phyloP scores from a whole-genome alignment of 2,113 vertebrate species.

The Chaetodon trifascialis region DNA sequence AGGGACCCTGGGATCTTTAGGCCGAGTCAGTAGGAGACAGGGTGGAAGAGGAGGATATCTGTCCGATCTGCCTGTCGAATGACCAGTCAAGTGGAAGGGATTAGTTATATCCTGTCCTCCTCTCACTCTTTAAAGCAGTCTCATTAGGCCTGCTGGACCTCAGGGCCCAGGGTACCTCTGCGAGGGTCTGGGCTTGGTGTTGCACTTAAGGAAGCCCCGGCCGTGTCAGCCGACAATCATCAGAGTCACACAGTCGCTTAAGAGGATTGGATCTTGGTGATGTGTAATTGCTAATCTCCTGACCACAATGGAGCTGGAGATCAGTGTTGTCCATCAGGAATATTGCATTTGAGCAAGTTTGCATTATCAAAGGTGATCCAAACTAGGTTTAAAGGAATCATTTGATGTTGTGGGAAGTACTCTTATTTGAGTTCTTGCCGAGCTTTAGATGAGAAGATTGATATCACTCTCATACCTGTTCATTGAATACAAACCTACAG shows the following conservation, averaged over 20 bases:
- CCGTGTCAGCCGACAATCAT: constrained; percentile 16
- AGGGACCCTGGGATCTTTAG: constrained; percentile 28
- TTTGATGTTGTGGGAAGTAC: neutral
- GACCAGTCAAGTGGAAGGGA: constrained; percentile 62
- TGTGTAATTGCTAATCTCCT: constrained; percentile 59
- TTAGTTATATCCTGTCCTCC: constrained; percentile 56
- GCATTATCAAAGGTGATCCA: neutral
- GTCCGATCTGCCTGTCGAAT: constrained; percentile 58
- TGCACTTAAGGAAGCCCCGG: constrained; percentile 1
- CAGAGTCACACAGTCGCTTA: constrained; percentile 30
- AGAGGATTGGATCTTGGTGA: constrained; percentile 55
- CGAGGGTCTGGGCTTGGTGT: neutral
- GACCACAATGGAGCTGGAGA: constrained; percentile 29
- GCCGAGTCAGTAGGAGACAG: constrained; percentile 29
- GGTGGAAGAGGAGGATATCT: constrained; percentile 50
- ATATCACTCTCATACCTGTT: neutral
- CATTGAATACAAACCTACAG: neutral
- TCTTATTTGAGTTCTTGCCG: neutral
- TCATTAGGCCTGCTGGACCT: constrained; percentile 36
- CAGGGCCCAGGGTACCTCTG: constrained; percentile 17
- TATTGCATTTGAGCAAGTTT: constrained; percentile 11
- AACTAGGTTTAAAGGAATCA: neutral
- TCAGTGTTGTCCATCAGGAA: constrained; percentile 22
- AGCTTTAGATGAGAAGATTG: neutral
- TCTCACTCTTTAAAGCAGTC: constrained; percentile 36